Evolutionary conservation across 2,113 vertebrate genomes (phyloP).

Genomic region (Trogon surrucura): DNA sequence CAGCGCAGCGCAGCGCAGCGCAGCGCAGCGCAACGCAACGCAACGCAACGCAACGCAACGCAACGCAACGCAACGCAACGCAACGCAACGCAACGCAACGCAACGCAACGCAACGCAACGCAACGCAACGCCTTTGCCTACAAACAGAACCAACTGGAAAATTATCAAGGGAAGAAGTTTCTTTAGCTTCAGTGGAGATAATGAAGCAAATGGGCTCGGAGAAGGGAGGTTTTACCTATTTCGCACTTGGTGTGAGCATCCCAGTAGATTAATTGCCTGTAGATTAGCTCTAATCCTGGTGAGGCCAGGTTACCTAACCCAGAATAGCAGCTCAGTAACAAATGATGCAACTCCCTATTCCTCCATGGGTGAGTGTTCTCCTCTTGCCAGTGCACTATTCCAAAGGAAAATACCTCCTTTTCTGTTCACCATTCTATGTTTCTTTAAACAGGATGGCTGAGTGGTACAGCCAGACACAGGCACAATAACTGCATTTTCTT

Average conservation of each 20-base stretch:
- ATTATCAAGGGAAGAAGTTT: neutral
- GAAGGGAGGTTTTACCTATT: neutral
- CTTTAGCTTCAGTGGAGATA: neutral
- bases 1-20: no score
- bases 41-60: no score
- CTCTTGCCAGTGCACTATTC: neutral
- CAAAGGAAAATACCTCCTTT: neutral
- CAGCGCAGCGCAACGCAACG: no score
- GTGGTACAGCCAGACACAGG: neutral
- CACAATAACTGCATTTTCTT: neutral
- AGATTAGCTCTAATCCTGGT: neutral
- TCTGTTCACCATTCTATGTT: neutral
- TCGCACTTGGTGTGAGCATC: neutral
- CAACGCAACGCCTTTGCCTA: no score
- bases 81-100: no score
- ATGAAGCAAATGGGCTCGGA: neutral
- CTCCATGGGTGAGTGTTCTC: neutral
- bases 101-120: no score
- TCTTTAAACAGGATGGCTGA: neutral
- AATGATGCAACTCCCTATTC: neutral
- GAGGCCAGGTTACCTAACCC: neutral
- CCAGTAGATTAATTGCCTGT: no score
- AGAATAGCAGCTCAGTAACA: neutral
- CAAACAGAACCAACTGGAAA: neutral
- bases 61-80: no score